These are phyloP conservation scores for Hypercompe scribonia DNA, from an alignment of 2,888 invertebrate species.

Conservation along the genomic window DNA sequence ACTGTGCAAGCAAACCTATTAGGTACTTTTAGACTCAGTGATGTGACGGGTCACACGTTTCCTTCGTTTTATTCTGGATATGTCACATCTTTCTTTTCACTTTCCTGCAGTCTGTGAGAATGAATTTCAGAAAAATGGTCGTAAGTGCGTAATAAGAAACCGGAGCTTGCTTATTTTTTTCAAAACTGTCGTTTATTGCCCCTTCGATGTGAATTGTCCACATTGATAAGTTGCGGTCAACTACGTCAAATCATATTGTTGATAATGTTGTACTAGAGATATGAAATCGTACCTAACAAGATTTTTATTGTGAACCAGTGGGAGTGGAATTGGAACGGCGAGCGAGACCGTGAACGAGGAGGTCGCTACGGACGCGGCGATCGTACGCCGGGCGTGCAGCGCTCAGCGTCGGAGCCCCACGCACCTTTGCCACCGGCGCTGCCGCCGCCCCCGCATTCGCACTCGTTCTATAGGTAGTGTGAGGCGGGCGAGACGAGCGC, in stretches of 20 bases:
- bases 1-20: too few species aligned
- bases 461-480: slow-evolving; percentile 86
- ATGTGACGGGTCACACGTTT: too few species aligned
- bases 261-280: background rate
- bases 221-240: background rate
- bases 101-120: background rate
- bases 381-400: slow-evolving; percentile 85
- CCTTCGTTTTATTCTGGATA: background rate
- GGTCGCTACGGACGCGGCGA: slow-evolving; percentile 63
- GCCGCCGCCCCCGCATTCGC: slow-evolving; percentile 84
- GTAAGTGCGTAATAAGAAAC: too few species aligned
- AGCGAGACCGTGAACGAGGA: slow-evolving; percentile 60
- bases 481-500: slow-evolving; percentile 84
- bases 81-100: background rate
- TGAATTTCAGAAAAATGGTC: too few species aligned
- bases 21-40: too few species aligned
- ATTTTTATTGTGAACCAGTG: slow-evolving; percentile 59
- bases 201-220: background rate
- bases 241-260: background rate
- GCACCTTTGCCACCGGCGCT: slow-evolving; percentile 83
- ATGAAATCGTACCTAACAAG: background rate
- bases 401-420: slow-evolving; percentile 88
- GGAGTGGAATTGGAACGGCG: slow-evolving; percentile 82
- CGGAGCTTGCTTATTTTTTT: background rate
- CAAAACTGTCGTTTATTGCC: background rate